A percentile compares a stretch with the other conserved stretches of the same genome.
These are phyloP conservation scores for Formica aserva DNA, from an alignment of 2,888 invertebrate species.

Conservation along the genomic window DNA sequence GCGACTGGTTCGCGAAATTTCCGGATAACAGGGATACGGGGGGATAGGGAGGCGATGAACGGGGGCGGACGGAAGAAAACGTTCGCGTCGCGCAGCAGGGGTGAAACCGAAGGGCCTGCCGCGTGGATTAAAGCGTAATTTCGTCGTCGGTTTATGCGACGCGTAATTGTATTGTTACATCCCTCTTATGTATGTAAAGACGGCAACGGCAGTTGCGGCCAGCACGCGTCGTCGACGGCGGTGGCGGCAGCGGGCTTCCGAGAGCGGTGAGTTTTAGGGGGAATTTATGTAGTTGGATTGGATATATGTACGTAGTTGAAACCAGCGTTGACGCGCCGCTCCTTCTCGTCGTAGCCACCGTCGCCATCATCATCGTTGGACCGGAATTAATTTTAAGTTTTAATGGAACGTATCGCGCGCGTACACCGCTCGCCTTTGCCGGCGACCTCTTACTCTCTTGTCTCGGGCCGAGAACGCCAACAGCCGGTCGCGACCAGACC, in stretches of 20 bases:
- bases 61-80: conserved; percentile 31
- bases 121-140: conserved; percentile 82
- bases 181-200: conserved; percentile 74
- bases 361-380: conserved; percentile 55
- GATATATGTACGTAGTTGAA: conserved; percentile 63
- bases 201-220: conserved; percentile 58
- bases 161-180: conserved; percentile 84
- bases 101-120: conserved; percentile 43
- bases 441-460: conserved; percentile 70
- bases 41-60: background rate
- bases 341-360: conserved; percentile 26
- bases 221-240: conserved; percentile 48
- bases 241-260: conserved; percentile 58
- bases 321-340: conserved; percentile 75
- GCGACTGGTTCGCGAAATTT: conserved; percentile 62
- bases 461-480: conserved; percentile 36
- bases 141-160: conserved; percentile 82
- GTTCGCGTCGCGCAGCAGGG: conserved; percentile 19
- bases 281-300: conserved; percentile 83
- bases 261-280: conserved; percentile 76
- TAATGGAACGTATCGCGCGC: conserved; percentile 78
- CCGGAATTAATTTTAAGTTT: conserved; percentile 82
- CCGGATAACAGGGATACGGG: conserved; percentile 40
- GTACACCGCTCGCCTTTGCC: conserved; percentile 69
- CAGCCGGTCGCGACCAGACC: conserved; percentile 64